Base-by-base conservation (phyloP, 2,888 invertebrate genomes). In the Acronicta psi region DNA sequence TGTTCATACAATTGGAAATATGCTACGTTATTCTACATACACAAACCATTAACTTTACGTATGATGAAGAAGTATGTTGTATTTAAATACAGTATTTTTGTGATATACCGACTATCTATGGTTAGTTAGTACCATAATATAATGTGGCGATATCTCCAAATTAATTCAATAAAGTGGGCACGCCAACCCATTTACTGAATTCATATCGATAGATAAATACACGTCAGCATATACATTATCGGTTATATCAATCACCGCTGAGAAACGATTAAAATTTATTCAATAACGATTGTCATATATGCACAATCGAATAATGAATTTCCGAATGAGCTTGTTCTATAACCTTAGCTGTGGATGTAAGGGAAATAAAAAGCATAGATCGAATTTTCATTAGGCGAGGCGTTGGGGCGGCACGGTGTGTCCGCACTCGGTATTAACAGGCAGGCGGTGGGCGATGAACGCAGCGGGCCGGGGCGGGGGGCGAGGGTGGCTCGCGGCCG, bases 361-460 rank as follows among this genome's bases (percentile, higher is more conserved):
- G 75, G 76, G 74, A 79, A 83, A 81, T 82, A 88, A 86, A 90
- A 91, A 89, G 88, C 86, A 89, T 80, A 88, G 90, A 92, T 91
- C 82, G 90, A 88, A 89, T 92, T 93, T 93, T 93, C 93, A 94
- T 93, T 93, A 93, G 89, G 85, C 84, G 89, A 91, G 89, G 93
- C 91, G 91, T 91, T 88, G 87, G 90, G 86, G 93, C 92, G 92
- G 93, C 89, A 90, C 93, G 85, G 79, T 84, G 85, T 85, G 86
- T 86, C 85, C 87, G 86, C 88, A 82, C 83, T 82, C 83, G 82
- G 86, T 87, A 86, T 88, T 89, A 87, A 89, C 87, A 86, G 85
- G 78, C 70, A 63, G 70, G 41, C 62, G 77, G 77, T 34, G 54
- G 75, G 70, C 49, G 52, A 45, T 53, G 58, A 55, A 47, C 34